Percentiles rank a stretch among this genome's conserved stretches.
Conservation (phyloP, 2,888 invertebrate genomes). For the Heteropelma amictum region DNA sequence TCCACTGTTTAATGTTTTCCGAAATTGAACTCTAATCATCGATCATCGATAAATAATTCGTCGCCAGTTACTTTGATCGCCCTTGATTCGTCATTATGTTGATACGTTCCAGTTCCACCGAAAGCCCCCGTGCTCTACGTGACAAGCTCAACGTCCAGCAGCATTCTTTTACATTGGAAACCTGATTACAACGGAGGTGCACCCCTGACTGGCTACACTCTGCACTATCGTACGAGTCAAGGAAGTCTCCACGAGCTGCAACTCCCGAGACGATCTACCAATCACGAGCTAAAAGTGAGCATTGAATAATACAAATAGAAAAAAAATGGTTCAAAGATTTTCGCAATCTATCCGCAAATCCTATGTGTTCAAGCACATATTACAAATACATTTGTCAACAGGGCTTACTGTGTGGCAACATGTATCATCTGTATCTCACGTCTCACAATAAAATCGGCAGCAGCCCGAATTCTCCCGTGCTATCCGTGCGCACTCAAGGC, state of each 20-base stretch:
- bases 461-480: conserved; percentile 84
- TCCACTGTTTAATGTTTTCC: too few relatives aligned
- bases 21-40: too few relatives aligned
- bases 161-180: conserved; percentile 87
- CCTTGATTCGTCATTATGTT: background rate
- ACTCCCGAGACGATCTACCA: conserved; percentile 83
- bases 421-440: conserved; percentile 85
- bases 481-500: conserved; percentile 86
- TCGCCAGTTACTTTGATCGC: background rate
- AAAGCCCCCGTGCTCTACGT: conserved; percentile 86
- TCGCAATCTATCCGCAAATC: too few relatives aligned
- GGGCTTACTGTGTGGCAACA: conserved; percentile 85
- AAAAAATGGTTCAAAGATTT: too few relatives aligned
- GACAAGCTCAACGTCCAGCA: conserved; percentile 87
- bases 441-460: conserved; percentile 86
- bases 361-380: too few relatives aligned
- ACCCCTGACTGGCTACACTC: conserved; percentile 83
- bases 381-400: too few relatives aligned
- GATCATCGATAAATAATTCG: too few relatives aligned
- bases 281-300: conserved; percentile 83
- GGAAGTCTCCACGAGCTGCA: conserved; percentile 84
- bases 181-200: conserved; percentile 85
- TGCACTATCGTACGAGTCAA: conserved; percentile 83
- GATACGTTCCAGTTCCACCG: conserved; percentile 85
- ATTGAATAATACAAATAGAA: background rate